Percentiles rank a stretch among this genome's conserved stretches.
phyloP scores from a whole-genome alignment of 2,797 vertebrate genomes.

The Silurus aristotelis region DNA sequence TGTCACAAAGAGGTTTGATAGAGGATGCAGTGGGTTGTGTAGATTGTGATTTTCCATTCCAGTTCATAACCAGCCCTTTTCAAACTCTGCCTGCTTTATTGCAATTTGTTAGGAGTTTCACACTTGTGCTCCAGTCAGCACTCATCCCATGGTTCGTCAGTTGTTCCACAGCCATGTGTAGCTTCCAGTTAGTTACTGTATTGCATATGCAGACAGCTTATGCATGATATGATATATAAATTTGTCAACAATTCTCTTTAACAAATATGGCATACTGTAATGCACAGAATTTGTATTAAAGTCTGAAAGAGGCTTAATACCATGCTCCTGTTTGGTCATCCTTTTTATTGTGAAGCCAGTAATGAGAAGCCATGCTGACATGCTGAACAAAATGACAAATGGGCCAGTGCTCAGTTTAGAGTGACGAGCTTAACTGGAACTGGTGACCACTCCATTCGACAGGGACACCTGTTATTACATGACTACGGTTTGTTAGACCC shows the following conservation, averaged over 20 bases:
- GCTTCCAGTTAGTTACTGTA: neutral
- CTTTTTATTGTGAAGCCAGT: neutral
- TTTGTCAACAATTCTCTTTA: neutral
- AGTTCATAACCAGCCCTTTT: neutral
- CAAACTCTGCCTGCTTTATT: neutral
- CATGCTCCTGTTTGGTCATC: neutral
- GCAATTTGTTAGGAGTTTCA: neutral
- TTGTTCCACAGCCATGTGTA: neutral
- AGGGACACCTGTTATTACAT: constrained; percentile 31
- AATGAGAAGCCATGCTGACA: neutral
- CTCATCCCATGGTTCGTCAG: neutral
- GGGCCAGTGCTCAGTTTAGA: constrained; percentile 14
- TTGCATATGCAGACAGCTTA: neutral
- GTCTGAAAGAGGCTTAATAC: neutral
- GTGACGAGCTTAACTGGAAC: neutral
- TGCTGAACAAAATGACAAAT: neutral
- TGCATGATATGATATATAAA: neutral
- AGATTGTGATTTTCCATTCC: constrained; percentile 18
- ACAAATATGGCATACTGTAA: neutral
- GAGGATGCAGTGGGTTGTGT: constrained; percentile 9
- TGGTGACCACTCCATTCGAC: constrained; percentile 19
- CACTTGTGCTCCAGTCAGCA: neutral
- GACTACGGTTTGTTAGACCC: neutral
- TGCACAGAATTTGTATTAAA: neutral
- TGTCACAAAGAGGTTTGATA: neutral